These are phyloP conservation scores for Synergus itoensis DNA, from an alignment of 2,888 invertebrate genomes.

Conservation along the genomic window DNA sequence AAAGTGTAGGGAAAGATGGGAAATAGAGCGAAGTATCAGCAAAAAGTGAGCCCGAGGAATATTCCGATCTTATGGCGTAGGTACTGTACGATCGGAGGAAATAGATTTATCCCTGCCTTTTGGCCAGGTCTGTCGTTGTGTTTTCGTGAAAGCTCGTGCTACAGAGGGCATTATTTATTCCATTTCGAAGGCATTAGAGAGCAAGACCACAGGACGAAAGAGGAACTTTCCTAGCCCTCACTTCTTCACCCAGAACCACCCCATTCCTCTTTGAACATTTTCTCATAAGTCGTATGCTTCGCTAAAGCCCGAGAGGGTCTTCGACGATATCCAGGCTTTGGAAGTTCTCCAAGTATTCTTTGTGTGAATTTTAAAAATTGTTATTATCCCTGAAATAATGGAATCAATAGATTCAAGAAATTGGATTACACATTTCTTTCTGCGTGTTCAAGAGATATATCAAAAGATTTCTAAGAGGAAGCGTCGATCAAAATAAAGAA, in stretches of 20 bases:
- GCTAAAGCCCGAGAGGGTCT: neutral
- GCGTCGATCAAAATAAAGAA: neutral
- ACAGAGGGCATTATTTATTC: conserved; percentile 62
- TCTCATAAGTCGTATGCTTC: conserved; percentile 17
- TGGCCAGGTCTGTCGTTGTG: conserved; percentile 53
- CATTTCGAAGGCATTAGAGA: conserved; percentile 60
- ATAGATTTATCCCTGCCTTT: conserved; percentile 70
- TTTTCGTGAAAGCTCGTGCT: conserved; percentile 42
- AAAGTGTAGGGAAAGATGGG: conserved; percentile 19
- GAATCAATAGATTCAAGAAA: neutral
- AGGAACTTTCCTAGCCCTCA: conserved; percentile 47
- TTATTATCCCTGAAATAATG: neutral
- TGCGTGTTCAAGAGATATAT: no score
- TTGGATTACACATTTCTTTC: no score
- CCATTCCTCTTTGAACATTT: conserved; percentile 28
- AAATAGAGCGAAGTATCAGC: conserved; percentile 26
- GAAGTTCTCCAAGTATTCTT: conserved; percentile 17
- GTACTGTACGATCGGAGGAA: conserved; percentile 68
- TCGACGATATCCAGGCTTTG: conserved; percentile 1
- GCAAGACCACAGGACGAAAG: conserved; percentile 44
- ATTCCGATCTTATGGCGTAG: conserved; percentile 66
- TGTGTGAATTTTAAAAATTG: conserved; percentile 1
- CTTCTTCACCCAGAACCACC: neutral
- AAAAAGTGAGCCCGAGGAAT: conserved; percentile 58
- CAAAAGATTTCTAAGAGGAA: no score